Base-by-base conservation (phyloP, 2,797 vertebrate species). In the Catamblyrhynchus diadema region DNA sequence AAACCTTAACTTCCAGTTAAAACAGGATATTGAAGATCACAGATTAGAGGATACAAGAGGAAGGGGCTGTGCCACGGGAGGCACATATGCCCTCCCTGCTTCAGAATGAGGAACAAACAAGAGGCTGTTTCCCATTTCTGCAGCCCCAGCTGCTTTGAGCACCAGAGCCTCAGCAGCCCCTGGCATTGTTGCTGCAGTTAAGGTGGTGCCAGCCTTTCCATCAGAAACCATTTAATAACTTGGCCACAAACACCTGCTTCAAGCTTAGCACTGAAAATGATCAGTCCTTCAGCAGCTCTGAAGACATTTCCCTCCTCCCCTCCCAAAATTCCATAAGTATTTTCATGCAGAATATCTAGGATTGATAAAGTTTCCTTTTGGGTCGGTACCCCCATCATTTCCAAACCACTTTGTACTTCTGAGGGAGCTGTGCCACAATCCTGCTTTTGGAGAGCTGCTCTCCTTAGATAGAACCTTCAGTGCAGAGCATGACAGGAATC, bases 51-150 rank as follows among this genome's bases (percentile, higher is more conserved):
- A 83, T 88, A 35, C 67, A 93, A 92, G 87, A 94, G 85, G 92
- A 96, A 91, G 93, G 73, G 60, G 81, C 61, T 73, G 80, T 95
- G 79, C 81, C 86, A 88, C 3, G 0, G 80, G 74, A 88, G 90
- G 92, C 78, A 88, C 87, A 50, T 37, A 67, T 86, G 72, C 87
- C 78, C 57, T 80, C 65, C 80, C 71, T 37, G 47, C 39, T 73
- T 67, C 80, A 86, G 77, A 96, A 97, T 88, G 95, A 80, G 92
- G 95, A 96, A 92, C 57, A 80, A 94, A 85, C 93, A 75, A 71
- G 48, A 78, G 74, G 86, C 64, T 64, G 90, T 93, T 94, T 79
- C 85, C 84, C 82, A 69, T 92, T 87, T 87, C 92, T 89, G 85
- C 73, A 42, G 45, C 56, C 70, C 25, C 3, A 4, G 91, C 87